phyloP scores from a whole-genome alignment of 2,113 vertebrate species.

The Sterna hirundo region DNA sequence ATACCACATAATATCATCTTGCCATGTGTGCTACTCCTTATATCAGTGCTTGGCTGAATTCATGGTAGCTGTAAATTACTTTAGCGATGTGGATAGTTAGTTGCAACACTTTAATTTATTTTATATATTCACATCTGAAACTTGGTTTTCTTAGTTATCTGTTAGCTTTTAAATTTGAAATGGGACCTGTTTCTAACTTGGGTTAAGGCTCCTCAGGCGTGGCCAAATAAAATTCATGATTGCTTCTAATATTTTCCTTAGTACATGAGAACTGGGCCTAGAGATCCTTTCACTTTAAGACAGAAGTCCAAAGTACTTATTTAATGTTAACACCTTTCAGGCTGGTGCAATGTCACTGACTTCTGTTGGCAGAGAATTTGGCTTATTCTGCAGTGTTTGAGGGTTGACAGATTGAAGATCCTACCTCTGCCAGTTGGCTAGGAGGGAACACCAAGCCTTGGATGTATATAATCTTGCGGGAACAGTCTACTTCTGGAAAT shows the following conservation, averaged over 20 bases:
- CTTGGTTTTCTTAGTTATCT: not conserved
- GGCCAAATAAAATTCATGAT: not conserved
- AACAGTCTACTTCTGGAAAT: slow-evolving; percentile 41
- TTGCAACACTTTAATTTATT: not conserved
- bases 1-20: not conserved
- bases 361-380: not conserved
- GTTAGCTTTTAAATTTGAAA: not conserved
- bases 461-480: slow-evolving; percentile 10
- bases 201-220: not conserved
- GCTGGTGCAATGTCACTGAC: not conserved
- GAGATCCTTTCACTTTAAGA: not conserved
- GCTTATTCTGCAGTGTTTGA: not conserved
- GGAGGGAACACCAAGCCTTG: not conserved
- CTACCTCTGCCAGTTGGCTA: slow-evolving; percentile 8
- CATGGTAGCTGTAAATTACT: not conserved
- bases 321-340: not conserved
- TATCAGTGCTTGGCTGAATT: not conserved
- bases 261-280: not conserved
- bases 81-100: not conserved
- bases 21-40: not conserved
- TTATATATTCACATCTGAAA: not conserved
- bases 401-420: not conserved
- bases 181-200: not conserved
- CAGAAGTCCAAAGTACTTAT: not conserved
- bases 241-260: not conserved